phyloP scores from a whole-genome alignment of 1,140 invertebrate genomes.

The Drosophila grimshawi region DNA sequence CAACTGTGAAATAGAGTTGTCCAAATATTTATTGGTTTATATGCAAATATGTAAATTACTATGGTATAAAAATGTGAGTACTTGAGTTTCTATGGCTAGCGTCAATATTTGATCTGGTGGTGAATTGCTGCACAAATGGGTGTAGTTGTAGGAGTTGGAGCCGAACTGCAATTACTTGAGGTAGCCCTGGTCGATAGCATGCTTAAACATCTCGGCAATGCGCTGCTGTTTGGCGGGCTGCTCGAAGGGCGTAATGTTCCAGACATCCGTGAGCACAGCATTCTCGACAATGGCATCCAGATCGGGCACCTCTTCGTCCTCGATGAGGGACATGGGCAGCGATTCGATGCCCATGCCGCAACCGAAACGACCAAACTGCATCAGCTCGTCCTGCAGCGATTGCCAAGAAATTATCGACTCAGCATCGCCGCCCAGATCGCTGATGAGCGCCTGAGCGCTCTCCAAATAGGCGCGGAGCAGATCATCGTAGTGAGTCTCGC shows the following conservation, averaged over 20 bases:
- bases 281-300: slow-evolving; percentile 86
- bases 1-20: not conserved
- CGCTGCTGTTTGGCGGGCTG: slow-evolving; percentile 85
- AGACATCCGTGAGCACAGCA: slow-evolving; percentile 85
- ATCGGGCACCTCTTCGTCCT: slow-evolving; percentile 87
- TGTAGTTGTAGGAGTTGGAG: not conserved
- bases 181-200: slow-evolving; percentile 87
- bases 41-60: slow-evolving; percentile 1
- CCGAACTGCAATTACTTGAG: slow-evolving; percentile 79
- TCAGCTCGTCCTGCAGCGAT: slow-evolving; percentile 85
- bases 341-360: slow-evolving; percentile 88
- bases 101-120: slow-evolving; percentile 22
- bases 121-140: too few relatives aligned
- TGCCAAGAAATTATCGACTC: slow-evolving; percentile 86
- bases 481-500: slow-evolving; percentile 86
- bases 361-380: slow-evolving; percentile 87
- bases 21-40: not conserved
- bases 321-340: slow-evolving; percentile 86
- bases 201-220: slow-evolving; percentile 87
- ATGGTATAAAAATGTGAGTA: slow-evolving; percentile 18
- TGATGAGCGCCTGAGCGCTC: slow-evolving; percentile 86
- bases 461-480: slow-evolving; percentile 87
- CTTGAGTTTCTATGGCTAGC: slow-evolving; percentile 1
- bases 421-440: slow-evolving; percentile 87
- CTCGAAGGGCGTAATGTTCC: slow-evolving; percentile 86